These are phyloP conservation scores for Psix sp. DNA, from an alignment of 1,140 invertebrate genomes.

Conservation along the genomic window DNA sequence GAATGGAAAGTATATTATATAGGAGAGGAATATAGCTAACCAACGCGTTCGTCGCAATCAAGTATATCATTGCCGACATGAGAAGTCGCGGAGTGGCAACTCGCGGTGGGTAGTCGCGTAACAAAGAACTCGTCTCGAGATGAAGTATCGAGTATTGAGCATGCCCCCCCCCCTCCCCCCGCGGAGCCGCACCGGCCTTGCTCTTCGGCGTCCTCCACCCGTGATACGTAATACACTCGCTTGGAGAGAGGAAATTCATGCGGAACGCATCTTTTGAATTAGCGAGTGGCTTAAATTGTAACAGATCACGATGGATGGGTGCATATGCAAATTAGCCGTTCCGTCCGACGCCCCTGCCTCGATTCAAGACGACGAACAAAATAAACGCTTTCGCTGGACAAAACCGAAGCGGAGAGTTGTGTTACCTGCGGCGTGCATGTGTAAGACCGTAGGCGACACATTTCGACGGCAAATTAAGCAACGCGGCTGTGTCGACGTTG, in stretches of 20 bases:
- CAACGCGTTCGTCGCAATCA: conserved; percentile 54
- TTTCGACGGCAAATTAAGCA: conserved; percentile 56
- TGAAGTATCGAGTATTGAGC: conserved; percentile 59
- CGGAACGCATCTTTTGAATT: conserved; percentile 44
- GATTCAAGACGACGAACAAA: no score
- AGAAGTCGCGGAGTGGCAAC: conserved; percentile 54
- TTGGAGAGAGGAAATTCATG: conserved; percentile 61
- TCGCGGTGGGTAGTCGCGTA: conserved; percentile 56
- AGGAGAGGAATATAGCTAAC: conserved; percentile 46
- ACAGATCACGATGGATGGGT: no score
- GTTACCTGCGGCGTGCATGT: conserved; percentile 39
- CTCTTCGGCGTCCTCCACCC: conserved; percentile 65
- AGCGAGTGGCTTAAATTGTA: conserved; percentile 47
- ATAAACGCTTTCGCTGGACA: no score
- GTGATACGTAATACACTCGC: conserved; percentile 62
- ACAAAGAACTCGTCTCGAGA: conserved; percentile 60
- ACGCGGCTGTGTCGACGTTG: conserved; percentile 43
- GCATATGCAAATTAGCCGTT: no score
- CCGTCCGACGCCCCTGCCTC: no score
- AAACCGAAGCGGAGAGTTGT: conserved; percentile 28
- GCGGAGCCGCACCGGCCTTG: conserved; percentile 63
- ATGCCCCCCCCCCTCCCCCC: conserved; percentile 51
- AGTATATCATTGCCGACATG: conserved; percentile 53
- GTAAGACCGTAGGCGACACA: conserved; percentile 43
- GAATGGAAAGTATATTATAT: conserved; percentile 55